Percentiles rank a stretch among this genome's conserved stretches.
phyloP scores from a whole-genome alignment of 2,113 vertebrate species.

The Corythaixoides concolor region DNA sequence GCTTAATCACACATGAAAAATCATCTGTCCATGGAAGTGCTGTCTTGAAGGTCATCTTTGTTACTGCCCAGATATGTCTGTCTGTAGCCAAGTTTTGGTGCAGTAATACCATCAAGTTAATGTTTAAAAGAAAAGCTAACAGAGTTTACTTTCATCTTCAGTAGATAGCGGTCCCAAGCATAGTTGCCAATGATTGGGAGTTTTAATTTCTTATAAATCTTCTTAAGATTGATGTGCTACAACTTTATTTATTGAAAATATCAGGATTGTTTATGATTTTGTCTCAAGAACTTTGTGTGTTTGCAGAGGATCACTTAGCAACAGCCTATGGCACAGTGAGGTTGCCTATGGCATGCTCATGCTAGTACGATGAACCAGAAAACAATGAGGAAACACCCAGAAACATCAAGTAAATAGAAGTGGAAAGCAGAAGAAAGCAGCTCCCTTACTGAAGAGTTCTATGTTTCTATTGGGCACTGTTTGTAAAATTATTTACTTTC shows the following conservation, averaged over 20 bases:
- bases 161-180: slow-evolving; percentile 35
- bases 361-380: background rate
- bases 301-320: slow-evolving; percentile 58
- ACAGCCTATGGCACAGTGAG: background rate
- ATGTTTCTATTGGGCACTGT: background rate
- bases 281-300: slow-evolving; percentile 52
- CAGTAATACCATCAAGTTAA: slow-evolving; percentile 12
- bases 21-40: background rate
- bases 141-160: slow-evolving; percentile 67
- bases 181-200: slow-evolving; percentile 57
- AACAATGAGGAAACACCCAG: slow-evolving; percentile 24
- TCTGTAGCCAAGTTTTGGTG: background rate
- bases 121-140: slow-evolving; percentile 58
- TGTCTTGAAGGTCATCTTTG: background rate
- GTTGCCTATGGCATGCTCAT: background rate
- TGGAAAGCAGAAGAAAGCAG: background rate
- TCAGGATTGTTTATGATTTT: slow-evolving; percentile 65
- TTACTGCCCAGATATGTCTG: background rate
- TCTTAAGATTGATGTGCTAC: slow-evolving; percentile 53
- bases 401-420: slow-evolving; percentile 18
- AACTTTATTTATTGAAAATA: slow-evolving; percentile 70
- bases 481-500: background rate
- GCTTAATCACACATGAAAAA: background rate
- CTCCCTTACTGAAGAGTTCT: background rate
- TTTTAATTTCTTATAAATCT: slow-evolving; percentile 69